Evolutionary conservation across 2,888 invertebrate genomes (phyloP).

Genomic region (Quadriops clusia): DNA sequence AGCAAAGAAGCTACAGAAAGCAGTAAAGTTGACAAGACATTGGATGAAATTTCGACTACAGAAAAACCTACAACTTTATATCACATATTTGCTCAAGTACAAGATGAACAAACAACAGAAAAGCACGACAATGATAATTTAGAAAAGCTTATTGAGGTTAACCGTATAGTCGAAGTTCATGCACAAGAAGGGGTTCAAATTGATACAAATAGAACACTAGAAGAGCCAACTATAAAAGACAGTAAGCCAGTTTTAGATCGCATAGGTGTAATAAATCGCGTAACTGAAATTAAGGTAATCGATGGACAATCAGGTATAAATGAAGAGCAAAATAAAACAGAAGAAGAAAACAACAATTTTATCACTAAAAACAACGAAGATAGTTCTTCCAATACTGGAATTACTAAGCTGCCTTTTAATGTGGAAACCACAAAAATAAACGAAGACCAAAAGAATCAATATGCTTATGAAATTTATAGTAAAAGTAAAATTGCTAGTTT

Average conservation of each 20-base stretch:
- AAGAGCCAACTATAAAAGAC: constrained; percentile 45
- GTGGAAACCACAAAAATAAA: no score
- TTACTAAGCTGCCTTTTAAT: no score
- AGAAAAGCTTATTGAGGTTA: constrained; percentile 55
- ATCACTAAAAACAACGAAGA: no score
- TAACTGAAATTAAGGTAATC: constrained; percentile 55
- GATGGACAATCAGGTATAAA: no score
- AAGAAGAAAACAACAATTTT: no score
- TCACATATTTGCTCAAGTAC: constrained; percentile 40
- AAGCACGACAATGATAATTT: constrained; percentile 33
- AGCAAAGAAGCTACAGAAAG: constrained; percentile 3
- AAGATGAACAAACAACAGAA: constrained; percentile 16
- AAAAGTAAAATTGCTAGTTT: constrained; percentile 36
- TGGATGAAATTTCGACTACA: constrained; percentile 28
- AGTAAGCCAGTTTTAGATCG: constrained; percentile 49
- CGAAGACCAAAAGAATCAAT: no score
- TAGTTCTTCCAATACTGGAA: no score
- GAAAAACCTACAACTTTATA: constrained; percentile 32
- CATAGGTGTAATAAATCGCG: constrained; percentile 58
- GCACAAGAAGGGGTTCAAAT: constrained; percentile 51
- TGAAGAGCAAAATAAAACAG: no score
- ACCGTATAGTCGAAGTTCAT: constrained; percentile 55
- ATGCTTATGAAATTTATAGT: constrained; percentile 33
- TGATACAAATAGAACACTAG: constrained; percentile 36
- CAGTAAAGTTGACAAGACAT: constrained; percentile 29